A percentile compares a stretch with the other conserved stretches of the same genome.
Conservation (phyloP, 1,140 invertebrate species). For the Caenorhabditis briggsae region DNA sequence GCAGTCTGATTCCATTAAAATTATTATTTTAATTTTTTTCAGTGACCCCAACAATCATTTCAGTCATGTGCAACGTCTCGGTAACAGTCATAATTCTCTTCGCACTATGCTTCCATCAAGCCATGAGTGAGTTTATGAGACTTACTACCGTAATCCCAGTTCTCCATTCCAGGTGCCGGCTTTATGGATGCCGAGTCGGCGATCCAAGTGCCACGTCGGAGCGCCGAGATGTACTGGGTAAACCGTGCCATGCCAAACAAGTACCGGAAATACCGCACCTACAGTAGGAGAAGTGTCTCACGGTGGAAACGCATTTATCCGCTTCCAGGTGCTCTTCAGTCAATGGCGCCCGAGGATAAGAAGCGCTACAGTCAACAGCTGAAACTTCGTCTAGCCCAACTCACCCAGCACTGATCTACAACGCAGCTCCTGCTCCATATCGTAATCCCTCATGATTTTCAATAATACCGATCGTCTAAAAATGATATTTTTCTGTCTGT, state of each 20-base stretch:
- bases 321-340: slow-evolving; percentile 42
- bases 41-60: slow-evolving; percentile 37
- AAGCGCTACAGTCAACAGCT: slow-evolving; percentile 40
- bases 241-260: slow-evolving; percentile 51
- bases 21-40: neutral
- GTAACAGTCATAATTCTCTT: slow-evolving; percentile 45
- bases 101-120: slow-evolving; percentile 44
- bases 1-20: neutral
- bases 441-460: neutral
- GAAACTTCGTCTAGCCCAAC: slow-evolving; percentile 26
- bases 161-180: slow-evolving; percentile 17
- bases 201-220: slow-evolving; percentile 35
- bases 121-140: slow-evolving; percentile 34
- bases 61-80: slow-evolving; percentile 43
- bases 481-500: neutral
- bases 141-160: no score
- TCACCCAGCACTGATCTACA: slow-evolving; percentile 16
- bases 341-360: slow-evolving; percentile 49
- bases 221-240: slow-evolving; percentile 55
- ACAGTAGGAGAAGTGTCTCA: slow-evolving; percentile 44
- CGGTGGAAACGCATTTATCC: slow-evolving; percentile 37
- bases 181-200: slow-evolving; percentile 38
- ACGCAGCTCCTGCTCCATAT: neutral
- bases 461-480: neutral
- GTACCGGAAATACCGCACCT: slow-evolving; percentile 48